A percentile compares a stretch with the other conserved stretches of the same genome.
Conservation (phyloP, 1,140 invertebrate genomes). For the Agrilus planipennis region DNA sequence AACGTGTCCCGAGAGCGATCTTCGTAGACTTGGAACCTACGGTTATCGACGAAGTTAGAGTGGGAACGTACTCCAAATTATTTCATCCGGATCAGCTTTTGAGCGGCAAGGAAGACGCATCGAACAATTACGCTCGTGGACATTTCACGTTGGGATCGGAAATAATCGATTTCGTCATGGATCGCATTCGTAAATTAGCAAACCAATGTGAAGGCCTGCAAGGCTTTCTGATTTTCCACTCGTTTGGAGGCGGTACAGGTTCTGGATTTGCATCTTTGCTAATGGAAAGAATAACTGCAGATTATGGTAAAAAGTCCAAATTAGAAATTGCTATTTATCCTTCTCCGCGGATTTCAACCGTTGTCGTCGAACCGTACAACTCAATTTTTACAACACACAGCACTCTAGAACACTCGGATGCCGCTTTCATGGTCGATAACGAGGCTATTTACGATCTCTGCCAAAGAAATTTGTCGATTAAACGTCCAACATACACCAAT, state of each 20-base stretch:
- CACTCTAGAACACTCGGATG: constrained; percentile 67
- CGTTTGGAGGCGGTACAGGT: constrained; percentile 71
- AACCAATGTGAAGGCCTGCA: constrained; percentile 45
- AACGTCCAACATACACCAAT: constrained; percentile 69
- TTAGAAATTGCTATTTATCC: constrained; percentile 71
- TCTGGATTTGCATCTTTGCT: constrained; percentile 69
- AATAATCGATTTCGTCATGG: constrained; percentile 43
- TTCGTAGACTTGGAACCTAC: constrained; percentile 66
- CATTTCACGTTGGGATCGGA: constrained; percentile 67
- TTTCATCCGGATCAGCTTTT: constrained; percentile 69
- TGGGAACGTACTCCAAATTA: constrained; percentile 56
- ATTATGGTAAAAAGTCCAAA: constrained; percentile 62
- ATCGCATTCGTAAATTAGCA: constrained; percentile 43
- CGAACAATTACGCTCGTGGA: constrained; percentile 79
- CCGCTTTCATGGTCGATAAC: constrained; percentile 77
- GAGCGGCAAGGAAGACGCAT: constrained; percentile 75
- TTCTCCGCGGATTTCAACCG: constrained; percentile 62
- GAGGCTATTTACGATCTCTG: constrained; percentile 79
- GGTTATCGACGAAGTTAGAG: constrained; percentile 67
- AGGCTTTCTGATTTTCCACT: constrained; percentile 70
- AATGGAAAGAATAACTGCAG: constrained; percentile 53
- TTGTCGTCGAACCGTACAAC: constrained; percentile 86
- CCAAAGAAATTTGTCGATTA: constrained; percentile 52
- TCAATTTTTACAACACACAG: constrained; percentile 69
- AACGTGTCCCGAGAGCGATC: constrained; percentile 55